Evolutionary conservation across 2,113 vertebrate species (phyloP), one percentile per base, ranked within the genome.

Genomic region (Microcebus lehilahytsara): DNA sequence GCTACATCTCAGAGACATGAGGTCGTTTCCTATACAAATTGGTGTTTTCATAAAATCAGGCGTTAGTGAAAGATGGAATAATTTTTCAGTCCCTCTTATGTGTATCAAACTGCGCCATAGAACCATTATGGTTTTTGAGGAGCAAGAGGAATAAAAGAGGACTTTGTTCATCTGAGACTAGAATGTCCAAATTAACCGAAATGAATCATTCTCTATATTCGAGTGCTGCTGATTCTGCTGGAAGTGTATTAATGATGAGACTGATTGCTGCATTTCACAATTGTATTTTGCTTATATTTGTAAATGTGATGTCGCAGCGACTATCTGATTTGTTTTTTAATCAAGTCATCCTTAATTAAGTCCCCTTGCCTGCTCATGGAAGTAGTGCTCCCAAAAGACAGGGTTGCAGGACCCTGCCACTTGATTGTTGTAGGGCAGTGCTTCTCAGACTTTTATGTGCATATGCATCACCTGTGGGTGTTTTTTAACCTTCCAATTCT

Each of bases 11-110:
- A 96, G 81, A 97, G 89, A 96, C 97, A 97, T 27, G 51, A 97
- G 93, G 58, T 86, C 51, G 60, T 85, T 98, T 97, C 58, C 51
- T 98, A 97, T 96, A 93, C 81, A 98, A 96, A 95, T 90, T 81
- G 8, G 2, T 78, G 74, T 95, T 97, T 98, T 93, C 96, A 89
- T 86, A 95, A 96, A 67, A 83, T 92, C 71, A n/a, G 96, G 34
- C 62, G 6, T 92, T 96, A 85, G 10, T 90, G 66, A 92, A 89
- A 81, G 51, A 89, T 13, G 93, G 72, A 95, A 89, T 83, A 80
- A 77, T 37, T 94, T 86, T 95, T 85, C 53, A 72, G 53, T 79
- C 46, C 37, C 42, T 86, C 58, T 94, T 89, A 72, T 86, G 53
- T 87, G 9, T 53, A 11, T 86, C 53, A 58, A 96, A 80, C n/a